phyloP scores from a whole-genome alignment of 37 sponge, comb jelly and placozoan genomes.

The Tethya wilhelma region DNA sequence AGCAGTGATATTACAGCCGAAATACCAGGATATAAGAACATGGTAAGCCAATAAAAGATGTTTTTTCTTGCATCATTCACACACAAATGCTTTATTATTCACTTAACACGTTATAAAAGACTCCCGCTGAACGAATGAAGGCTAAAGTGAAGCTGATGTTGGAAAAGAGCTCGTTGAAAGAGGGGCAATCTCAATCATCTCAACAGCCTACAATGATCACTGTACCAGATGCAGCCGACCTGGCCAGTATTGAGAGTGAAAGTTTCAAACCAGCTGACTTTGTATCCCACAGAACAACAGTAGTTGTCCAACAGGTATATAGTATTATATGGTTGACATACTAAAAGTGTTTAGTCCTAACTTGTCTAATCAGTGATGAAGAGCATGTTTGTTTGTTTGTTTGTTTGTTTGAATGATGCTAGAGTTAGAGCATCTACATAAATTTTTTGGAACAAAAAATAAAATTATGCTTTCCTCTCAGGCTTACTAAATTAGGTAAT shows the following conservation, averaged over 20 bases:
- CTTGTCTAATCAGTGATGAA: no score
- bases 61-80: neutral
- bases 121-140: conserved; percentile 47
- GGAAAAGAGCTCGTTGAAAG: conserved; percentile 15
- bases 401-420: no score
- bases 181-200: neutral
- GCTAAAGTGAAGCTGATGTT: conserved; percentile 43
- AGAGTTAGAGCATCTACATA: no score
- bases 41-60: conserved; percentile 22
- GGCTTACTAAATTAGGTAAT: no score
- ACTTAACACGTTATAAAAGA: conserved; percentile 4
- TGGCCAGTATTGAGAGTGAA: conserved; percentile 27
- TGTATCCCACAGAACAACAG: conserved; percentile 20
- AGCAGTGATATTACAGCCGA: no score
- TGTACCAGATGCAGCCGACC: conserved; percentile 17
- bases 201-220: neutral
- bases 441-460: no score
- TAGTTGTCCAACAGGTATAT: no score
- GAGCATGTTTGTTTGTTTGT: no score
- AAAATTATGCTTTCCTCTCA: no score
- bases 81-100: neutral
- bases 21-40: conserved; percentile 13
- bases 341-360: neutral
- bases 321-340: neutral
- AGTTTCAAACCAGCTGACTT: conserved; percentile 22